These are phyloP conservation scores for Latrodectus geometricus DNA, from an alignment of 1,140 invertebrate genomes.

Conservation along the genomic window DNA sequence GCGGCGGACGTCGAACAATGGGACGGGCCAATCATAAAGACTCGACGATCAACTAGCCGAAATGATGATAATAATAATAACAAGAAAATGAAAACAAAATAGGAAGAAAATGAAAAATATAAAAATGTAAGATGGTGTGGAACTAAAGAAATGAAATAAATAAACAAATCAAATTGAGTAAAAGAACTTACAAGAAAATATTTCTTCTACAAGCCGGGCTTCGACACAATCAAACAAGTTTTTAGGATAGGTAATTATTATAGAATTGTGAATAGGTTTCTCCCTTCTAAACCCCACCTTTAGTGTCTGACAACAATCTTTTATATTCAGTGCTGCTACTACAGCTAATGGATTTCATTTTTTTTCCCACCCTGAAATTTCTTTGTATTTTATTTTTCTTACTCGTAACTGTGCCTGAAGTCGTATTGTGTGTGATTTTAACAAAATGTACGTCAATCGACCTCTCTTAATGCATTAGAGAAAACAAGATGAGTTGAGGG, in stretches of 20 bases:
- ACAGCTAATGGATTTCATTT: slow-evolving; percentile 41
- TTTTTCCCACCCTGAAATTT: neutral
- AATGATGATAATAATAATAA: slow-evolving; percentile 55
- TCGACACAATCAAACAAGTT: slow-evolving; percentile 58
- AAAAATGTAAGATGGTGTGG: neutral
- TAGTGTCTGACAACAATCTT: slow-evolving; percentile 22
- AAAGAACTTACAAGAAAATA: slow-evolving; percentile 11
- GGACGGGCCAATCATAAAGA: slow-evolving; percentile 53
- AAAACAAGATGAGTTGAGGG: slow-evolving; percentile 10
- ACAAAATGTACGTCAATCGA: slow-evolving; percentile 16
- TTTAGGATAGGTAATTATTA: slow-evolving; percentile 58
- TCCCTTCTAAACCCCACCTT: neutral
- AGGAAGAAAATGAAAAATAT: neutral
- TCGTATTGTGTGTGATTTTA: slow-evolving; percentile 32
- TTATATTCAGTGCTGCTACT: slow-evolving; percentile 47
- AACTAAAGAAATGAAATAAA: slow-evolving; percentile 39
- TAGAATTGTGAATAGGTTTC: slow-evolving; percentile 54
- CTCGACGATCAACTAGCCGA: slow-evolving; percentile 53
- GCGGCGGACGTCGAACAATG: slow-evolving; percentile 31
- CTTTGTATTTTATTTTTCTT: slow-evolving; percentile 38
- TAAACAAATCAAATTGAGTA: slow-evolving; percentile 6
- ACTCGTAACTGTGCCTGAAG: slow-evolving; percentile 18
- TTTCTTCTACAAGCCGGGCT: slow-evolving; percentile 32
- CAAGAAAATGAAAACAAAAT: neutral
- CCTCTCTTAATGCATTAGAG: slow-evolving; percentile 28